Percentiles rank a stretch among this genome's conserved stretches.
Conservation (phyloP, 2,888 invertebrate genomes). For the Strigamia transsilvanica region DNA sequence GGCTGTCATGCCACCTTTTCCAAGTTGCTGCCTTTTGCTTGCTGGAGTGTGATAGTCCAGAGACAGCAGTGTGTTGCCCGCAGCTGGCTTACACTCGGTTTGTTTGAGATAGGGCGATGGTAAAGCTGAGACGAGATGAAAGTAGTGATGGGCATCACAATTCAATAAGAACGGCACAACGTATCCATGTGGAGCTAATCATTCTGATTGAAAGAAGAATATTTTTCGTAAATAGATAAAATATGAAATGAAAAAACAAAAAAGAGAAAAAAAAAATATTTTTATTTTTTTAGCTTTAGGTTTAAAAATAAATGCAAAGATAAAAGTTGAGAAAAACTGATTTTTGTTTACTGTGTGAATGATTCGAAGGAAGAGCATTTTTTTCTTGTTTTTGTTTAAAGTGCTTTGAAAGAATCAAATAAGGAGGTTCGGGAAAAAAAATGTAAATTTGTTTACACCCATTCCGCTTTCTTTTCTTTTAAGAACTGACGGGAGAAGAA, state of each 20-base stretch:
- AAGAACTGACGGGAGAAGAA: not conserved
- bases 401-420: slow-evolving; percentile 1
- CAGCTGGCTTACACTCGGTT: slow-evolving; percentile 34
- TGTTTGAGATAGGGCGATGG: slow-evolving; percentile 38
- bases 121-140: slow-evolving; percentile 32
- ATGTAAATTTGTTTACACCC: slow-evolving; percentile 37
- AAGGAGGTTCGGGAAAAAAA: not conserved
- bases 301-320: not conserved
- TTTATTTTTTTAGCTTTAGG: not conserved
- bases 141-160: slow-evolving; percentile 39
- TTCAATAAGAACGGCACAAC: slow-evolving; percentile 1
- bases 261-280: too few species aligned
- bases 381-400: not conserved
- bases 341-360: not conserved
- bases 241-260: not conserved
- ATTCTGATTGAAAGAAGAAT: slow-evolving; percentile 37
- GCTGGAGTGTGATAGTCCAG: slow-evolving; percentile 38
- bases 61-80: slow-evolving; percentile 35
- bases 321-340: not conserved
- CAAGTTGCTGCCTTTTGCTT: slow-evolving; percentile 42
- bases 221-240: slow-evolving; percentile 2
- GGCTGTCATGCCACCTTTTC: slow-evolving; percentile 36
- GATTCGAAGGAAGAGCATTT: not conserved
- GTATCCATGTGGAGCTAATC: slow-evolving; percentile 23
- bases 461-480: not conserved